Conservation (phyloP, 2,113 vertebrate genomes). For the Psammodynastes pulverulentus region DNA sequence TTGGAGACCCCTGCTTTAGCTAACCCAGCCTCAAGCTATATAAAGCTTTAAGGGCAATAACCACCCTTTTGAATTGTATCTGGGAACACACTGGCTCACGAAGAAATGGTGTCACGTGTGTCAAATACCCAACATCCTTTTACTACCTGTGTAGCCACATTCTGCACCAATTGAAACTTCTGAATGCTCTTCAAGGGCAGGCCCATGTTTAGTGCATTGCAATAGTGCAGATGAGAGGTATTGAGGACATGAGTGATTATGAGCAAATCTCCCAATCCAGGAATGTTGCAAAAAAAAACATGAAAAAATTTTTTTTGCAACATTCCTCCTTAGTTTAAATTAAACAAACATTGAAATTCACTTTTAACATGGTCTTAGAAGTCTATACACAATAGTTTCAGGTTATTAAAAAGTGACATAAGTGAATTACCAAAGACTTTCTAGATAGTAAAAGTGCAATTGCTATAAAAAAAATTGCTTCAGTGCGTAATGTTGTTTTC, state of each 20-base stretch:
- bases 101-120: not conserved
- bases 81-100: not conserved
- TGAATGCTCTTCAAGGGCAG: not conserved
- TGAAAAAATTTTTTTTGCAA: not conserved
- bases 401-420: conserved; percentile 3
- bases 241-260: not conserved
- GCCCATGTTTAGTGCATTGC: not conserved
- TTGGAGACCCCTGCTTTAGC: too few relatives aligned
- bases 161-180: not conserved
- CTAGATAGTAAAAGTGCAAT: conserved; percentile 43
- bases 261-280: not conserved
- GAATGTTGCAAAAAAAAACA: not conserved
- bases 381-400: conserved; percentile 1
- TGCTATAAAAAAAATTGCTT: conserved; percentile 17
- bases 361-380: conserved; percentile 2
- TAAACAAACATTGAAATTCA: not conserved
- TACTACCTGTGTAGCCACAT: not conserved
- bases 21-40: not conserved
- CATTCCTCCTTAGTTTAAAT: not conserved
- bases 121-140: not conserved
- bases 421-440: conserved; percentile 10
- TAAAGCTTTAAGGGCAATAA: not conserved
- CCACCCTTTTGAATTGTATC: not conserved
- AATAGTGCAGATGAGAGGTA: not conserved
- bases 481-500: conserved; percentile 31